Evolutionary conservation across 2,113 vertebrate genomes (phyloP).

Genomic region (Neomonachus schauinslandi): DNA sequence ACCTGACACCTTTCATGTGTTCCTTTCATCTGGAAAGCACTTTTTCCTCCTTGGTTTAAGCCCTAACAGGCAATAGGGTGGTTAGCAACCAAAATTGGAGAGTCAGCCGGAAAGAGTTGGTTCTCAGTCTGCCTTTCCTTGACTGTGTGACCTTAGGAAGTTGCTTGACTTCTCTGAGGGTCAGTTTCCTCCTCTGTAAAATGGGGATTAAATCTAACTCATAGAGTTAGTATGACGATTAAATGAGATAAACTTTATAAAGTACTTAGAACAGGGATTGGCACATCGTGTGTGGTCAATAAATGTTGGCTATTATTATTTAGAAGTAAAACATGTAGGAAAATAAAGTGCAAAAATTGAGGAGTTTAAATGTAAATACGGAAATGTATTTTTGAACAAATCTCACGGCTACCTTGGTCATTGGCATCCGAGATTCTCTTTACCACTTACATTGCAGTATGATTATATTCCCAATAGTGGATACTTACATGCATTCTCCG

Average conservation of each 20-base stretch:
- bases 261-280: neutral
- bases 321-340: neutral
- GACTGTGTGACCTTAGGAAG: neutral
- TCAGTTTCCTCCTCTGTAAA: neutral
- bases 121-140: neutral
- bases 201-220: neutral
- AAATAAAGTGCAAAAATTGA: neutral
- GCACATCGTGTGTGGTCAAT: neutral
- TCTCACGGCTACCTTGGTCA: neutral
- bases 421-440: neutral
- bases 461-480: neutral
- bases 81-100: neutral
- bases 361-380: neutral
- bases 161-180: neutral
- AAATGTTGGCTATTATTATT: neutral
- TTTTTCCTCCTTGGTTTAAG: neutral
- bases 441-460: neutral
- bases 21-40: neutral
- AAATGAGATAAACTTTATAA: neutral
- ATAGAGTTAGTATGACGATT: neutral
- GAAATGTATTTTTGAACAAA: neutral
- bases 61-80: no score
- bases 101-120: neutral
- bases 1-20: neutral
- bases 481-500: neutral